phyloP scores from a whole-genome alignment of 2,797 vertebrate genomes.

The Echeneis naucrates region DNA sequence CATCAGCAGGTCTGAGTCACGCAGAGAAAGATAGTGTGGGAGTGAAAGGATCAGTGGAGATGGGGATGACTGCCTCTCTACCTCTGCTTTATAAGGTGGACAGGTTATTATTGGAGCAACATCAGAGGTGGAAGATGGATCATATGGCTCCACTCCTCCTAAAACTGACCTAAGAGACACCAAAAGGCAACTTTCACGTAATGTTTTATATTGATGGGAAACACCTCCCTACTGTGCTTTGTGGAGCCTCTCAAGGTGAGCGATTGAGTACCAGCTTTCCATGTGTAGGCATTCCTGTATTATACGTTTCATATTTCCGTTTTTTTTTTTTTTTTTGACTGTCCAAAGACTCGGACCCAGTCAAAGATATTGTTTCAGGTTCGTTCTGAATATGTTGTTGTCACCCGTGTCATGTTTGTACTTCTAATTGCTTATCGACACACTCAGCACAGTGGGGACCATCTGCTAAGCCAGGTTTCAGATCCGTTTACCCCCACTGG shows the following conservation, averaged over 20 bases:
- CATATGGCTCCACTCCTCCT: constrained; percentile 44
- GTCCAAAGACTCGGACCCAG: constrained; percentile 27
- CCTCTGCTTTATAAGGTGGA: constrained; percentile 67
- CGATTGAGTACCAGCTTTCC: constrained; percentile 30
- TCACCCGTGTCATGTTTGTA: constrained; percentile 75
- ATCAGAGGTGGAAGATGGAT: constrained; percentile 61
- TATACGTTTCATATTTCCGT: constrained; percentile 36
- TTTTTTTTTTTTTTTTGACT: constrained; percentile 32
- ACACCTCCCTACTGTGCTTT: constrained; percentile 36
- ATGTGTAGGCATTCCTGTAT: constrained; percentile 16
- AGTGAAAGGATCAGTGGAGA: constrained; percentile 70
- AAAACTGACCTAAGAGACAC: constrained; percentile 56
- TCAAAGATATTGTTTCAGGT: constrained; percentile 49
- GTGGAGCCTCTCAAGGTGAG: constrained; percentile 31
- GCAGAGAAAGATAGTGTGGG: constrained; percentile 61
- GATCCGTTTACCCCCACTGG: constrained; percentile 78
- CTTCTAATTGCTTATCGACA: constrained; percentile 75
- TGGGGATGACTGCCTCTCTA: constrained; percentile 59
- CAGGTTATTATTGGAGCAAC: constrained; percentile 74
- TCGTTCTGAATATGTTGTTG: constrained; percentile 62
- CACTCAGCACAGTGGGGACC: constrained; percentile 75
- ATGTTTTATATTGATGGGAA: constrained; percentile 58
- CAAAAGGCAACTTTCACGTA: constrained; percentile 58
- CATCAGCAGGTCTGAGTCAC: constrained; percentile 79
- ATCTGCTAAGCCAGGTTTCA: constrained; percentile 78